Conservation (phyloP, 2,113 vertebrate genomes). For the Nothoprocta perdicaria region DNA sequence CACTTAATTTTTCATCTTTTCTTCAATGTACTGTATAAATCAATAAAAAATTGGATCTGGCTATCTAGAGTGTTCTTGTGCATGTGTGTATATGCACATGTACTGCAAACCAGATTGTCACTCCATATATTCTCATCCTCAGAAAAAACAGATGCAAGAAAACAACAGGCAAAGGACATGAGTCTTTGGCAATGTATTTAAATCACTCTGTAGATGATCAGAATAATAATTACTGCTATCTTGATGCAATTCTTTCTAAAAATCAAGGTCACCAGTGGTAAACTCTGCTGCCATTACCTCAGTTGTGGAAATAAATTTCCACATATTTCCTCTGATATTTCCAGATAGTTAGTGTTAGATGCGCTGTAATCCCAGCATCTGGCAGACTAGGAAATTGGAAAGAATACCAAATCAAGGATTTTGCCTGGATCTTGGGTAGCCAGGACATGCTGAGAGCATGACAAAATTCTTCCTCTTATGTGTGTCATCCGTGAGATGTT, state of each 20-base stretch:
- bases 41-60: background rate
- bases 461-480: background rate
- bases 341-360: background rate
- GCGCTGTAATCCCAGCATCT: background rate
- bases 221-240: background rate
- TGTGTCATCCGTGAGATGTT: background rate
- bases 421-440: background rate
- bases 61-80: background rate
- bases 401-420: background rate
- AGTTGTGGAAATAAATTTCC: background rate
- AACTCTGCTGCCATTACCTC: background rate
- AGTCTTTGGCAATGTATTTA: background rate
- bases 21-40: background rate
- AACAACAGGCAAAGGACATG: background rate
- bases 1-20: background rate
- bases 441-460: accelerated
- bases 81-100: no score
- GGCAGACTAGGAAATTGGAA: background rate
- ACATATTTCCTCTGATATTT: no score
- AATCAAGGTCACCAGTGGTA: background rate
- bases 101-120: background rate
- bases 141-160: background rate
- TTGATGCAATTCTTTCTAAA: background rate
- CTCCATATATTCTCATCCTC: background rate
- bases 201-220: background rate